Evolutionary conservation across 2,888 invertebrate species (phyloP), one percentile per base, ranked within the genome.

Genomic region (Drosophila monieri): DNA sequence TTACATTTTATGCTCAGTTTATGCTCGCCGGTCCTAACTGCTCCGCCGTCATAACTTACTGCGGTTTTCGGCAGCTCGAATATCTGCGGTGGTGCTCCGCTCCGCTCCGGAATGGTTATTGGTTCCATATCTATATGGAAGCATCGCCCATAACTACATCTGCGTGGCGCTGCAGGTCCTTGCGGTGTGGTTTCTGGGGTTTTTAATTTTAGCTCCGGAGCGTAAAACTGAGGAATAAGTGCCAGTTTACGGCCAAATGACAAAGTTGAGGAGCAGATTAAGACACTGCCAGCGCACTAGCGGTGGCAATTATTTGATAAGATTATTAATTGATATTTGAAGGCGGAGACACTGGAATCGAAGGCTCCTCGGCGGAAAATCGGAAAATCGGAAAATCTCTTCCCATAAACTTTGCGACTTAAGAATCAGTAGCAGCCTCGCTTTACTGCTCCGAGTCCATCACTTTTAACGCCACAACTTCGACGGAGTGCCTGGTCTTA

Each of bases 1-100:
- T 70, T 53, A 58, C 68, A 68, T 69, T 68, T 70, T 60, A 54
- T 61, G 53, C 30, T 39, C 44, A 32, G 27, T 54, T 60, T 60
- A 70, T 70, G 60, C 47, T 56, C 23, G 43, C 15, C 32, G 8
- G 15, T 9, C 18, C 27, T 15, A 32, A 25, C 10, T 52, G 41
- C n/a, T 32, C 4, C 18, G 23, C 37, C 15, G 23, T 51, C 32
- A 37, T 51, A 51, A 37, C 35, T 51, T 23, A 23, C 48, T 15
- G 25, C 46, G 25, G 25, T 51, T 18, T 51, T 15, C 3, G 18
- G 15, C 10, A 49, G 15, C 49, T 49, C 10, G 27, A 27, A 48
- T 30, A 32, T 18, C 18, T 21, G 12, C 43, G 43, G 18, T 14
- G 39, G 8, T 39, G 6, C 30, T 30, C 3, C 12, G 0, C 32